phyloP scores from a whole-genome alignment of 2,888 invertebrate genomes.

The Hydropsyche betteni region DNA sequence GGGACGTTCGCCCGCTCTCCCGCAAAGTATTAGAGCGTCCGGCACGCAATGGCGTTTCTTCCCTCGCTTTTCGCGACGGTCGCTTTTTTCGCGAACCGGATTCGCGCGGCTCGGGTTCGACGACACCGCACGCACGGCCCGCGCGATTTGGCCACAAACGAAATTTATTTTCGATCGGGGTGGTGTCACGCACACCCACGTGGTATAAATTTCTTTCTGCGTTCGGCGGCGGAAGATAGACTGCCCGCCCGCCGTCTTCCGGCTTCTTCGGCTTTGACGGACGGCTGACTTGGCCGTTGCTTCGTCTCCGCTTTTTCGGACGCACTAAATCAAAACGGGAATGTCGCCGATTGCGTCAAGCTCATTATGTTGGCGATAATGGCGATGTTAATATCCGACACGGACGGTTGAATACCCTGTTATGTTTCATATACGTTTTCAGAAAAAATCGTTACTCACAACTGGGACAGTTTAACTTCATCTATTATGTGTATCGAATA shows the following conservation, averaged over 20 bases:
- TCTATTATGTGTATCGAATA: no score
- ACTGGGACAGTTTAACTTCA: no score
- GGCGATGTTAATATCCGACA: background rate
- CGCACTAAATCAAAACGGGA: background rate
- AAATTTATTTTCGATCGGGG: conserved; percentile 30
- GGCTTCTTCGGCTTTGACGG: background rate
- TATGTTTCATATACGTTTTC: background rate
- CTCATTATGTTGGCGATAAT: no score
- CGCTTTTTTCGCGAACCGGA: conserved; percentile 12
- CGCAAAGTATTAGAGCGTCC: no score
- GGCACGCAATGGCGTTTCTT: background rate
- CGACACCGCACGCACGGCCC: background rate
- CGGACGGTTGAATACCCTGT: background rate
- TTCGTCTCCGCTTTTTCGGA: background rate
- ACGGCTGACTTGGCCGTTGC: background rate
- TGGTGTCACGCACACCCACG: conserved; percentile 2
- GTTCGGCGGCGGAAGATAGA: no score
- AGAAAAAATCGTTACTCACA: no score
- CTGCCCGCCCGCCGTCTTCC: background rate
- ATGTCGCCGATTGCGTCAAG: no score
- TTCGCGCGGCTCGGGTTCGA: conserved; percentile 2
- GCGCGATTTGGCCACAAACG: conserved; percentile 3
- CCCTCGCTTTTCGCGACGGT: background rate
- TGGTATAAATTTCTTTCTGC: no score
- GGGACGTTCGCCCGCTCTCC: no score